Evolutionary conservation across 1,140 invertebrate species (phyloP), one percentile per base, ranked within the genome.

Genomic region (Atta texana): DNA sequence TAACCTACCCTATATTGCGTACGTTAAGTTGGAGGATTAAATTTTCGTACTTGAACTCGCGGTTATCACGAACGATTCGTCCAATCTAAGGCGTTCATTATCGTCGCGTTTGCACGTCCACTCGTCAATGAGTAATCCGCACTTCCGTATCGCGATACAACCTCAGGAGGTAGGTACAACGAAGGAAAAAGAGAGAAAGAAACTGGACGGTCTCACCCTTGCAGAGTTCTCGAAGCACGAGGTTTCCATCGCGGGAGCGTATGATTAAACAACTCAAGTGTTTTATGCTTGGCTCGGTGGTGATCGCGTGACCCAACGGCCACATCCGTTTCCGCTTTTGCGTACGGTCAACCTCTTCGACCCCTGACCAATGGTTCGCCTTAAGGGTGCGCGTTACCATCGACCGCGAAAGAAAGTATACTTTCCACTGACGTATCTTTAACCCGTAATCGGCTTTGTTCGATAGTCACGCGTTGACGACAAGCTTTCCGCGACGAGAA

Each of bases 221-320:
- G 5, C 59, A 69, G 86, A 88, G 85, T 91, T 89, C 86, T 86
- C 85, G 81, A 87, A 74, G 64, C 82, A 91, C 72, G 88, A n/a
- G n/a, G 76, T 72, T 91, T 66, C 69, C 49, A 84, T 66, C 76
- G 82, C 76, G 77, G 77, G 86, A 91, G 92, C 88, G 91, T 92
- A 92, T 92, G 92, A 93, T 93, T 93, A 93, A 92, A 93, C 92
- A 92, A 93, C 92, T 93, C 92, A 91, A 90, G 92, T 93, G 92
- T 93, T 93, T 93, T 93, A 93, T 93, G 92, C 92, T 91, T 82
- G 91, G 66, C 87, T 92, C 90, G 91, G 39, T 77, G 87, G 88
- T 90, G 92, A 93, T 93, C 92, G 92, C 92, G 92, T 93, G 92
- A 93, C 92, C 82, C 91, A 93, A 93, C 92, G 87, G 91, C 92